Evolutionary conservation across 2,113 vertebrate species (phyloP).

Genomic region (Lichenostomus cassidix): DNA sequence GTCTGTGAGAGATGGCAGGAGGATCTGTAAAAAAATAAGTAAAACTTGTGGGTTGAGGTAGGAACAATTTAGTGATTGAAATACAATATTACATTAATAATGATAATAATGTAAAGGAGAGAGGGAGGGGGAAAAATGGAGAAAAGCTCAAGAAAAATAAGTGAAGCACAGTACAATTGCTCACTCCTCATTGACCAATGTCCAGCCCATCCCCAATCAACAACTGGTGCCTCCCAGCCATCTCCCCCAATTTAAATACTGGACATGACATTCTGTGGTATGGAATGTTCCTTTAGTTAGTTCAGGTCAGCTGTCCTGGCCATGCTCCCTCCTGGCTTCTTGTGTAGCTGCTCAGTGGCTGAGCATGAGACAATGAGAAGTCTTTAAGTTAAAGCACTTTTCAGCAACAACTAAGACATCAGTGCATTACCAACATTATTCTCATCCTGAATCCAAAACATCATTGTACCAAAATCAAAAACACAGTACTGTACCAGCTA

Average conservation of each 20-base stretch:
- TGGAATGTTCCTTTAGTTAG: background rate
- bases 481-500: background rate
- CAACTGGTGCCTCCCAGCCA: background rate
- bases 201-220: background rate
- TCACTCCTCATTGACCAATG: background rate
- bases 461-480: background rate
- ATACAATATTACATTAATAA: background rate
- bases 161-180: too few relatives aligned
- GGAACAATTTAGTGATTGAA: background rate
- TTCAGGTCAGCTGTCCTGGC: background rate
- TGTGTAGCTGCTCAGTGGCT: background rate
- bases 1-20: background rate
- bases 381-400: background rate
- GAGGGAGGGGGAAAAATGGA: accelerated
- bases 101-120: background rate
- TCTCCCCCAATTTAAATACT: background rate
- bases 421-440: background rate
- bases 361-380: background rate
- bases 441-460: background rate
- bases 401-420: background rate
- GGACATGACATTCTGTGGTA: background rate
- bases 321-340: background rate
- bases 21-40: background rate
- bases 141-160: background rate
- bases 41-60: background rate